Conservation (phyloP, 1,140 invertebrate species). For the Aphaenogaster ashmeadi region DNA sequence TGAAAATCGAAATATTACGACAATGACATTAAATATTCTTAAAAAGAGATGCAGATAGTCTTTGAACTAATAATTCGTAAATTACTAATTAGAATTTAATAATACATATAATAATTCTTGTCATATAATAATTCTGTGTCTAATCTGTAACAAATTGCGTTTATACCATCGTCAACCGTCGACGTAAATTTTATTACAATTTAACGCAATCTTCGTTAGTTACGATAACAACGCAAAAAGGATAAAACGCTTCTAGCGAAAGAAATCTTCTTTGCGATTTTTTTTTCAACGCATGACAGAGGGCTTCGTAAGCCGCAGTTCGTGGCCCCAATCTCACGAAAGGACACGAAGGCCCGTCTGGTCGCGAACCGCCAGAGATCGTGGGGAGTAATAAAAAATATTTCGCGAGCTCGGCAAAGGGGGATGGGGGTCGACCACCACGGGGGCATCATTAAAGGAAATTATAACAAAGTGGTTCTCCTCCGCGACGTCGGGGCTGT, state of each 20-base stretch:
- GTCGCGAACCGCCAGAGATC: conserved; percentile 58
- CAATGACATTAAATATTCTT: neutral
- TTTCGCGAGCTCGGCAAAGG: conserved; percentile 63
- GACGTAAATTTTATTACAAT: neutral
- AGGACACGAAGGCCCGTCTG: conserved; percentile 49
- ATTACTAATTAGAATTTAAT: neutral
- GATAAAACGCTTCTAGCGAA: neutral
- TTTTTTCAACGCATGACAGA: conserved; percentile 25
- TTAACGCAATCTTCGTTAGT: neutral
- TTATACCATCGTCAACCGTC: neutral
- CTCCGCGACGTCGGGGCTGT: conserved; percentile 69
- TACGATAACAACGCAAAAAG: neutral
- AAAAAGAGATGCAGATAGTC: neutral
- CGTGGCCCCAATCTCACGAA: conserved; percentile 62
- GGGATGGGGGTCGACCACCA: conserved; percentile 49
- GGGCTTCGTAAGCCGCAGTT: conserved; percentile 23
- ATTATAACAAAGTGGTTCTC: conserved; percentile 81
- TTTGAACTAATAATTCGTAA: neutral
- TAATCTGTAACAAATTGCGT: neutral
- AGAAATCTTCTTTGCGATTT: conserved; percentile 22
- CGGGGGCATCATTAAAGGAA: conserved; percentile 78
- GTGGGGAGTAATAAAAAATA: conserved; percentile 76
- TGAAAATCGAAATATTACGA: neutral
- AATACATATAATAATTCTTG: neutral
- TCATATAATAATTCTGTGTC: no score